Percentiles rank a stretch among this genome's conserved stretches.
These are phyloP conservation scores for Lordiphosa collinella DNA, from an alignment of 1,140 invertebrate genomes.

Conservation along the genomic window DNA sequence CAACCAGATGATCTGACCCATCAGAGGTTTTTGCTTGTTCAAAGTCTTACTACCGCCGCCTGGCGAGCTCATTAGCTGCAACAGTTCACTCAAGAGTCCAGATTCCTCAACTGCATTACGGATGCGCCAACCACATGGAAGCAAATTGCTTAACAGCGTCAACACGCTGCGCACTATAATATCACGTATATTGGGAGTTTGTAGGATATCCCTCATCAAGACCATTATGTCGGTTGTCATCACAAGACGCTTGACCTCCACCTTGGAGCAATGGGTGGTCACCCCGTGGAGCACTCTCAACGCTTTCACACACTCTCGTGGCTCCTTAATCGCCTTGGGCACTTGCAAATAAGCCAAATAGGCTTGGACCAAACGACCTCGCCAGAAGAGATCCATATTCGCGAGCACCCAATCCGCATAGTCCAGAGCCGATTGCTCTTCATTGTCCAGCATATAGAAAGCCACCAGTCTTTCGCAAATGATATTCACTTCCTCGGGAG, in stretches of 20 bases:
- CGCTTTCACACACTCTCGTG: slow-evolving; percentile 21
- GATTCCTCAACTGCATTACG: slow-evolving; percentile 30
- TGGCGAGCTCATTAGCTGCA: not conserved
- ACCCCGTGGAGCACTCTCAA: slow-evolving; percentile 31
- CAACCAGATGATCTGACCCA: slow-evolving; percentile 23
- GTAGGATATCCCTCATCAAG: slow-evolving; percentile 6
- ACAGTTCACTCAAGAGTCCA: slow-evolving; percentile 15
- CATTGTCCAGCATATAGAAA: slow-evolving; percentile 23
- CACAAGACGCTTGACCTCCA: slow-evolving; percentile 29
- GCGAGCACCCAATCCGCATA: slow-evolving; percentile 23
- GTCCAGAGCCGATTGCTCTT: slow-evolving; percentile 9
- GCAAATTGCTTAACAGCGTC: slow-evolving; percentile 27
- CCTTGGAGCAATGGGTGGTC: slow-evolving; percentile 34
- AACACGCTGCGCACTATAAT: slow-evolving; percentile 16
- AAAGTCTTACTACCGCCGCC: too few species aligned
- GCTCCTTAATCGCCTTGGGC: slow-evolving; percentile 1
- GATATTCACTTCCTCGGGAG: not conserved
- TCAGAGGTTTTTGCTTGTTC: not conserved
- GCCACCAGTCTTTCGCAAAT: slow-evolving; percentile 2
- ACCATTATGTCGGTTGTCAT: slow-evolving; percentile 15
- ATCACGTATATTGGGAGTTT: not conserved
- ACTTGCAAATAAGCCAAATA: slow-evolving; percentile 2
- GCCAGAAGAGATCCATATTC: slow-evolving; percentile 22
- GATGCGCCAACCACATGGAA: slow-evolving; percentile 25
- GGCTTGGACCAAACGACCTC: not conserved